Evolutionary conservation across 92 coral and sea anemone species (phyloP).

Genomic region (Hydrozoanthus gracilis): DNA sequence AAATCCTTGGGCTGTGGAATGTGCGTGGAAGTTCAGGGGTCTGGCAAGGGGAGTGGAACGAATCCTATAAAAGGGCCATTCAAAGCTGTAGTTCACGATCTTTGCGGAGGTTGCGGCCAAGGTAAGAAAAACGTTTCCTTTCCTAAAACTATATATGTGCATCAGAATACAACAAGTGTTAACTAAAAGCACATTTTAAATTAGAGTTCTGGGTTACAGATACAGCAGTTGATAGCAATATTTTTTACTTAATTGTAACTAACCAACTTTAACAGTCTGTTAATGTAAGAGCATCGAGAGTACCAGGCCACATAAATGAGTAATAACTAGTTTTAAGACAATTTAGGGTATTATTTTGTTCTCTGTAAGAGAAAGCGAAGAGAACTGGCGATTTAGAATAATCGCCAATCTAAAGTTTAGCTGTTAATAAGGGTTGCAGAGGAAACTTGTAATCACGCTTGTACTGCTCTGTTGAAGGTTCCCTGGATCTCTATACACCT

Average conservation of each 20-base stretch:
- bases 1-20: slow-evolving; percentile 83
- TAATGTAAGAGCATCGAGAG: no score
- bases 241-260: no score
- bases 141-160: neutral
- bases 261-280: no score
- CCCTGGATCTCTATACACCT: slow-evolving; percentile 66
- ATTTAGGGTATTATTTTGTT: no score
- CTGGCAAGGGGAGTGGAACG: slow-evolving; percentile 67
- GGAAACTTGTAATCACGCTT: no score
- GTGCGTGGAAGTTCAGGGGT: slow-evolving; percentile 75
- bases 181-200: neutral
- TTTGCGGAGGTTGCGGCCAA: slow-evolving; percentile 78
- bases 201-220: neutral
- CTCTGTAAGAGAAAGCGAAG: no score
- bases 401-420: no score
- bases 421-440: no score
- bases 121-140: slow-evolving; percentile 45
- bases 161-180: neutral
- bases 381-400: no score
- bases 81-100: slow-evolving; percentile 71
- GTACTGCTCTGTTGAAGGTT: slow-evolving; percentile 48
- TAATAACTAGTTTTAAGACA: no score
- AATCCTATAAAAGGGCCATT: slow-evolving; percentile 66
- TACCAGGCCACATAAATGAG: no score
- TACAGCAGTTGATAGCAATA: no score